Evolutionary conservation across 2,797 vertebrate species (phyloP), one percentile per base, ranked within the genome.

Genomic region (Gadopsis bispinosus): DNA sequence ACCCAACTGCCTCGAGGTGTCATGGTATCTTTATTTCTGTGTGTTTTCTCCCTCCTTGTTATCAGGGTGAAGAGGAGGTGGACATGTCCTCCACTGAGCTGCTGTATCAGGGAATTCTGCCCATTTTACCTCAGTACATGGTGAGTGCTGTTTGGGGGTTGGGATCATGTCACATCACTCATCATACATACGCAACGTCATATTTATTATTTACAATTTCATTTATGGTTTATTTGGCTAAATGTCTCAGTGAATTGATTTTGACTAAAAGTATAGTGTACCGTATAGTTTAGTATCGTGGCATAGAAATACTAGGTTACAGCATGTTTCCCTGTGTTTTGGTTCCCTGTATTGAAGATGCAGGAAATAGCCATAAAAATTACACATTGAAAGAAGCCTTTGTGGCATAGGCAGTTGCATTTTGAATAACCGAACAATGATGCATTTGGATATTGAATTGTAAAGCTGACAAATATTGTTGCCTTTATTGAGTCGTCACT

Each of bases 51-150:
- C 51, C 62, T 70, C 5, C 16, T 75, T 71, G n/a, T 87, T 3
- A 0, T 79, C 77, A 96, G 98, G 98, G 98, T 45, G 98, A 99
- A 92, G 98, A 99, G 75, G 97, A 98, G 26, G 96, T 99, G 70
- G 97, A 98, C 48, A 95, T 97, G 92, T 96, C 95, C 13, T 93
- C 97, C 48, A 96, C 95, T 0, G 98, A 99, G 93, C 95, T 98
- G 74, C 95, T 99, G 48, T 99, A 99, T 91, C 98, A 99, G 92
- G 98, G 98, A 74, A 96, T 99, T 65, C 96, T 99, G 56, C 98
- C 98, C 81, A 99, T 96, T 88, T 94, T 99, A 92, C 98, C 98
- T 7, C 98, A 99, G 80, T 99, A 98, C 82, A 99, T 99, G 98
- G 98, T 99, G 65, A 96, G 96, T 77, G 17, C 50, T 78, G 22